Base-by-base conservation (phyloP, 92 coral and sea anemone species). In the Metridium senile region DNA sequence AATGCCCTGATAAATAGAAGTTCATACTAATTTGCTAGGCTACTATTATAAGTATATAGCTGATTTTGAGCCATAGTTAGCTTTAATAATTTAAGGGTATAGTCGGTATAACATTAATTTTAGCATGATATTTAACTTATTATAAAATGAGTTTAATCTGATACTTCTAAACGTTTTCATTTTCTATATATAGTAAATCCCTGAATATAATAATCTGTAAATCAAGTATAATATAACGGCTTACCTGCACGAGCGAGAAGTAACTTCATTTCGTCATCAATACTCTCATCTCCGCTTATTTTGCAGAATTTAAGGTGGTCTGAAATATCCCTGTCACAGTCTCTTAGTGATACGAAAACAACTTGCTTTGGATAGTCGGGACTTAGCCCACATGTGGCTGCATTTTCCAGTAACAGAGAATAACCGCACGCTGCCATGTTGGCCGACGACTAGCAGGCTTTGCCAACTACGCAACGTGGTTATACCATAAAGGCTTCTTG, bases 361-460 rank as follows among this genome's bases (percentile, higher is more conserved):
- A 51, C 66, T 25, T 77, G 82, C 21, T 77, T 77, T 29, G 75
- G 82, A 30, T 77, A 77, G 45, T 77, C 82, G 39, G 53, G 46
- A 67, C 82, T 67, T 67, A 77, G 30, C 26, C 82, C 82, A 67
- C 82, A 66, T 9, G 32, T 17, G 26, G 45, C 22, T 29, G 71
- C 16, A 33, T 39, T 30, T 66, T 29, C 30, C 46, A 66, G 30
- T 21, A 66, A 32, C 71, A 23, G 29, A 33, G 71, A 66, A 66
- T 66, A 66, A 0, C 71, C 23, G 17, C 71, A 66, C 18, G 71
- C 45, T 13, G 59, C 59, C 59, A 54, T 54, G 6, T 20, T 39
- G 13, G 13, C 59, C 4, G 6, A 13, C 59, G 17, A 21, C 25
- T 3, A 6, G 59, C 59, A n/a, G n/a, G 25, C 25, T 16, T 54